Conservation (phyloP, 2,113 vertebrate species). For the rabbit (Oryctolagus cuniculus) region mOryCun1.1 NC_091441.1:3725001-3725500, state of each 20-base stretch:
- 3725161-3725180: constrained; percentile 83
- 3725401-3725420: neutral
- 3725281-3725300: neutral
- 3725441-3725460: neutral
- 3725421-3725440: rapidly evolving
- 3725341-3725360: rapidly evolving
- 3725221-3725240: constrained; percentile 79
- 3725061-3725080: constrained; percentile 69
- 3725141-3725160: constrained; percentile 90
- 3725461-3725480: rapidly evolving
- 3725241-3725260: constrained; percentile 62
- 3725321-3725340: rapidly evolving
- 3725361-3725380: rapidly evolving
- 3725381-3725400: neutral
- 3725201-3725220: constrained; percentile 81
- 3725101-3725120: constrained; percentile 88
- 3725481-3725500: rapidly evolving
- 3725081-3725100: constrained; percentile 83
- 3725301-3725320: neutral
- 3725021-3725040: constrained; percentile 3
- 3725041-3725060: constrained; percentile 77
- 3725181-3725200: constrained; percentile 86
- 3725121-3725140: constrained; percentile 92
- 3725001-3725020: constrained; percentile 68
- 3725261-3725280: neutral